Base-by-base conservation (phyloP, 1,140 invertebrate species). In the Caenorhabditis brenneri region DNA sequence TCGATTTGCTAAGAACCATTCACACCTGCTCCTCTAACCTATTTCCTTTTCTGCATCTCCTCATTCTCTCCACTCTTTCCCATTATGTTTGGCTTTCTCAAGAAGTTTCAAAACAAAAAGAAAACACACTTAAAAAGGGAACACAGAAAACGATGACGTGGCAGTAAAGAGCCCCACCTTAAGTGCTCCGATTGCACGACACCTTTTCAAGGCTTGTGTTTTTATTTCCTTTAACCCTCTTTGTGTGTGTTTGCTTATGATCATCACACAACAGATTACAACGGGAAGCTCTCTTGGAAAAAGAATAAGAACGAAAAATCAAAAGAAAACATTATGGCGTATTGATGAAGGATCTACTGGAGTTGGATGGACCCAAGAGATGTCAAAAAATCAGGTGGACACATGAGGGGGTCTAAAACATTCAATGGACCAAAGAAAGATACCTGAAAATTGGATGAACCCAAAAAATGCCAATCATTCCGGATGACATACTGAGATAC, bases 151-250 rank as follows among this genome's bases (percentile, higher is more conserved):
- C 3, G n/a, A 42, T 74, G 65, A 74, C 65, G 65, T 74, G 65
- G 65, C 65, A 74, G 19, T 24, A 12, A 19, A 36, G 36, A 36
- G n/a, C n/a, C n/a, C n/a, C n/a, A n/a, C n/a, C n/a, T 74, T 74
- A 42, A 74, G 65, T 74, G 65, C 65, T 74, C 65, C 65, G 65
- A 42, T n/a, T 24, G 65, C 65, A 74, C 65, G 65, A 74, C 27
- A 74, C 65, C 65, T 31, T 42, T 46, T 65, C 5, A 27, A 27
- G n/a, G 31, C 10, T 16, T 2, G 10, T 46, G 31, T 2, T 16
- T 2, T n/a, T 42, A 3, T 74, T 42, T 74, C 24, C 15, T 39
- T 42, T 46, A 33, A n/a, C 42, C 42, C 49, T 3, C 16, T n/a
- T 51, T n/a, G 22, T 16, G 19, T 51, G 15, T 51, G 49, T 51